A percentile compares a stretch with the other conserved stretches of the same genome.
Evolutionary conservation across 2,797 vertebrate genomes (phyloP).

Genomic region (Potorous gilbertii): DNA sequence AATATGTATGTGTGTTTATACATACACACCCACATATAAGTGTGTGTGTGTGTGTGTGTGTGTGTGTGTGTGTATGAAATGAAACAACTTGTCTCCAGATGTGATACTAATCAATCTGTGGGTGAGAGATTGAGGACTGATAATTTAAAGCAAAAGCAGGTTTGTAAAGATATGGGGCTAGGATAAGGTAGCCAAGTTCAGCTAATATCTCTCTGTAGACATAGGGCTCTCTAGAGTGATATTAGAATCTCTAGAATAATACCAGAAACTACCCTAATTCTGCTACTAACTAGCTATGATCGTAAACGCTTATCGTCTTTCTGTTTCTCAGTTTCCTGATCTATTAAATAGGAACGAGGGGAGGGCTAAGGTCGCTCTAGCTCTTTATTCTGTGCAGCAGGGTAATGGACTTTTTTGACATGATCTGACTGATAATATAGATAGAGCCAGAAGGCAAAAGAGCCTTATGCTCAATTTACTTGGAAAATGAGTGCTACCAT

Average conservation of each 20-base stretch:
- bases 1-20: too few relatives aligned
- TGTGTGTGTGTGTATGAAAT: background rate
- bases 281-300: background rate
- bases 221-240: background rate
- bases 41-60: too few relatives aligned
- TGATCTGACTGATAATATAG: background rate
- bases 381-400: too few relatives aligned
- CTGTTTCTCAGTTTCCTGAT: background rate
- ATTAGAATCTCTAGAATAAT: background rate
- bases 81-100: background rate
- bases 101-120: background rate
- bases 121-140: background rate
- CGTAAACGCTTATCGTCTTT: background rate
- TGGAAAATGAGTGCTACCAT: constrained; percentile 6
- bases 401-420: background rate
- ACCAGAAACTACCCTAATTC: background rate
- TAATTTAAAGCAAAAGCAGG: background rate
- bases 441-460: background rate
- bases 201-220: background rate
- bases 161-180: background rate
- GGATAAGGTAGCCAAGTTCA: background rate
- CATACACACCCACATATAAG: too few relatives aligned
- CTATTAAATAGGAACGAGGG: background rate
- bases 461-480: background rate
- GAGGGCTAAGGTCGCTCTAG: background rate